phyloP scores from a whole-genome alignment of 1,140 invertebrate genomes.

The Campoletis sonorensis region DNA sequence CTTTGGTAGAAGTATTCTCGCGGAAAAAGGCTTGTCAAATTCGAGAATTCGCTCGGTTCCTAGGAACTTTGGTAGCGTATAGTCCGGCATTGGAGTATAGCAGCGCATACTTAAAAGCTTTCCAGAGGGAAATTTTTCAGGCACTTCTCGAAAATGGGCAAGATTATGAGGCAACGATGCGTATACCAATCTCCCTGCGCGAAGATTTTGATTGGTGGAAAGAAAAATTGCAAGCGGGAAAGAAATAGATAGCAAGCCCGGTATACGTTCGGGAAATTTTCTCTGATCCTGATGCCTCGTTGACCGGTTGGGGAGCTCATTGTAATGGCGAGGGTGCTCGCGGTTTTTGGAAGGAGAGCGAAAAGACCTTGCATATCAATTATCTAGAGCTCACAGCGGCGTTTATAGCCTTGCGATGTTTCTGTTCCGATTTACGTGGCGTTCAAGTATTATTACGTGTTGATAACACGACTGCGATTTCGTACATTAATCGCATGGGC shows the following conservation, averaged over 20 bases:
- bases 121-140: constrained; percentile 25
- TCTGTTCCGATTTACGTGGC: neutral
- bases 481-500: constrained; percentile 26
- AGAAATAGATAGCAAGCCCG: constrained; percentile 8
- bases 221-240: constrained; percentile 12
- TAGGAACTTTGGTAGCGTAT: constrained; percentile 16
- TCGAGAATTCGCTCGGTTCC: constrained; percentile 14
- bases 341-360: constrained; percentile 45
- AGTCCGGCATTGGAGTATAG: constrained; percentile 35
- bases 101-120: constrained; percentile 31
- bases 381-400: constrained; percentile 40
- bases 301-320: constrained; percentile 55
- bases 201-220: constrained; percentile 25
- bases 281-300: constrained; percentile 57
- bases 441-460: constrained; percentile 25
- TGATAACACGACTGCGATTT: constrained; percentile 26
- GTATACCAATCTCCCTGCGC: neutral
- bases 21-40: constrained; percentile 14
- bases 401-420: constrained; percentile 35
- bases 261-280: constrained; percentile 51
- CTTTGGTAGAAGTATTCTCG: constrained; percentile 8
- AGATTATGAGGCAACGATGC: constrained; percentile 19
- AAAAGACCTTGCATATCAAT: constrained; percentile 40
- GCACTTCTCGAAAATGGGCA: neutral
- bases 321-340: constrained; percentile 30